Evolutionary conservation across 2,113 vertebrate genomes (phyloP).

Genomic region (Etheostoma spectabile): DNA sequence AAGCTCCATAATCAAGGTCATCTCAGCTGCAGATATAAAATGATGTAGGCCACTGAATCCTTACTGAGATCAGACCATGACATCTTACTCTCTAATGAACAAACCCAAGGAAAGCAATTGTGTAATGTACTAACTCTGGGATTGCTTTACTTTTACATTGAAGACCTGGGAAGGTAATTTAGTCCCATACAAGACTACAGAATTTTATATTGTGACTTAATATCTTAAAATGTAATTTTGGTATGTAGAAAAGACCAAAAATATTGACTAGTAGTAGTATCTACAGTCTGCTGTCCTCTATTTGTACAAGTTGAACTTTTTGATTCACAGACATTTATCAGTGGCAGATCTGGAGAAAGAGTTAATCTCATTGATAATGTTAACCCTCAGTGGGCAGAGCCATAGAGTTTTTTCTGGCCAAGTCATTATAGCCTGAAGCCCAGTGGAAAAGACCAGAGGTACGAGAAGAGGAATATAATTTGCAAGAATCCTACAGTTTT

Average conservation of each 20-base stretch:
- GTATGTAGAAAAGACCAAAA: not conserved
- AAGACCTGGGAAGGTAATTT: conserved; percentile 2
- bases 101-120: conserved; percentile 25
- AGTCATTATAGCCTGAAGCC: conserved; percentile 9
- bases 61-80: conserved; percentile 9
- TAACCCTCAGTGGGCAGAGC: not conserved
- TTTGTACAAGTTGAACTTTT: not conserved
- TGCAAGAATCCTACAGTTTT: not conserved
- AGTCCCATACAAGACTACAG: not conserved
- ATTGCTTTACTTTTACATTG: not conserved
- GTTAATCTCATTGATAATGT: conserved; percentile 21
- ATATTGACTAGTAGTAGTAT: not conserved
- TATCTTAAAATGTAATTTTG: conserved; percentile 7
- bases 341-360: not conserved
- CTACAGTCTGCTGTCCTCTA: not conserved
- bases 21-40: conserved; percentile 46
- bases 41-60: conserved; percentile 45
- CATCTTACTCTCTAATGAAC: not conserved
- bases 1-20: conserved; percentile 57
- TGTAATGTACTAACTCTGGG: not conserved
- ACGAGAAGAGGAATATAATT: not conserved
- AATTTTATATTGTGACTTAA: not conserved
- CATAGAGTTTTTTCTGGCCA: conserved; percentile 12
- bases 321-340: not conserved
- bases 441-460: not conserved